A percentile compares a stretch with the other conserved stretches of the same genome.
Evolutionary conservation across 2,797 vertebrate species (phyloP).

Genomic region (Myotis myotis): DNA sequence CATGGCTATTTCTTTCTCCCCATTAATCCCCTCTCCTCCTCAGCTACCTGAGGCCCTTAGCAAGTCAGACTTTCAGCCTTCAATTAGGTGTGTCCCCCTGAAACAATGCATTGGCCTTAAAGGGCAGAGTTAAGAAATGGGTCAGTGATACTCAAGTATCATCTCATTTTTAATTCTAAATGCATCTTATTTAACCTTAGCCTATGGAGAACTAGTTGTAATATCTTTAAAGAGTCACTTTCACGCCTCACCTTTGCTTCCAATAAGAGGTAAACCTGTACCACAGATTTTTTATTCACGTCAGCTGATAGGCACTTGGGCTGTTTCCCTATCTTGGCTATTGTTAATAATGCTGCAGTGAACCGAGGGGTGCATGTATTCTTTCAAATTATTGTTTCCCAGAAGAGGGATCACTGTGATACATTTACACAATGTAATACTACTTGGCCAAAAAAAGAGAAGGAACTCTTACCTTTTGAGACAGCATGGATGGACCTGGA

Average conservation of each 20-base stretch:
- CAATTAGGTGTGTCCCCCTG: neutral
- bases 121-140: neutral
- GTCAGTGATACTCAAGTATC: neutral
- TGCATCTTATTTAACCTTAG: neutral
- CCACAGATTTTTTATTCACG: neutral
- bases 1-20: conserved; percentile 55
- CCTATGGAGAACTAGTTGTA: neutral
- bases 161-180: neutral
- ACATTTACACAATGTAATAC: neutral
- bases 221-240: neutral
- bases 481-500: neutral
- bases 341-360: neutral
- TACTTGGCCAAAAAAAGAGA: neutral
- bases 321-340: neutral
- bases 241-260: neutral
- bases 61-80: neutral
- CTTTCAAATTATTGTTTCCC: neutral
- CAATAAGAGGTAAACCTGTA: neutral
- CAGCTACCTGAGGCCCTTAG: conserved; percentile 37
- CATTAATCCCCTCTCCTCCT: conserved; percentile 34
- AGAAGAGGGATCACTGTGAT: neutral
- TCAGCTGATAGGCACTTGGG: neutral
- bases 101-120: neutral
- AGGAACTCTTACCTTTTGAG: neutral
- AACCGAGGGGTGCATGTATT: neutral